Evolutionary conservation across 2,113 vertebrate species (phyloP).

Genomic region (Cacatua alba): DNA sequence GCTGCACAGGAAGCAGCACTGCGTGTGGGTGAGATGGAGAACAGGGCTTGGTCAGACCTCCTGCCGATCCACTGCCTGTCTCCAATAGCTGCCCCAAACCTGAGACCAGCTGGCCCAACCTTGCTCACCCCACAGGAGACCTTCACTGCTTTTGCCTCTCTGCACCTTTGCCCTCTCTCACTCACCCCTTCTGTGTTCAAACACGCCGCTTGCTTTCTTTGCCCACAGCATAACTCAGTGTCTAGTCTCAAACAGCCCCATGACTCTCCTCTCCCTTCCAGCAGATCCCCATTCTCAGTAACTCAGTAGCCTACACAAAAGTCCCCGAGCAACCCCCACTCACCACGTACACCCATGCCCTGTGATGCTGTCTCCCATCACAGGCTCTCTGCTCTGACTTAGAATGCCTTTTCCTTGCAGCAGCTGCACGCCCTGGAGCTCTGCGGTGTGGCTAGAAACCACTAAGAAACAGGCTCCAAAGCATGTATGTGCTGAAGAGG

Average conservation of each 20-base stretch:
- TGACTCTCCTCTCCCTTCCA: neutral
- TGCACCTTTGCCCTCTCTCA: neutral
- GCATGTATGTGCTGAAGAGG: constrained; percentile 19
- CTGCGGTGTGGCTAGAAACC: neutral
- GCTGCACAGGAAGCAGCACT: constrained; percentile 2
- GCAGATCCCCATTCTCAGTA: neutral
- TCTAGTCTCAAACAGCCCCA: neutral
- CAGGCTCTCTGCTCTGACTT: constrained; percentile 32
- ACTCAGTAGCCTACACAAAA: neutral
- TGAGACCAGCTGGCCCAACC: neutral
- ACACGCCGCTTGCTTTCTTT: neutral
- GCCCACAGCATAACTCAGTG: fast-evolving
- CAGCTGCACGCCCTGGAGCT: neutral
- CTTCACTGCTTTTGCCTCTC: neutral
- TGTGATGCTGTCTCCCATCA: neutral
- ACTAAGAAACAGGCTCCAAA: neutral
- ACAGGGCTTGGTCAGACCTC: neutral
- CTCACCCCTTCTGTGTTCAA: neutral
- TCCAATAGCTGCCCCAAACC: neutral
- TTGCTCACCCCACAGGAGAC: neutral
- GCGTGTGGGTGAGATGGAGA: neutral
- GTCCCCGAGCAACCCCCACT: neutral
- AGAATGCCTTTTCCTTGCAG: constrained; percentile 12
- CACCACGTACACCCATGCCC: neutral
- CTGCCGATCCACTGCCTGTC: neutral